Percentiles rank a stretch among this genome's conserved stretches.
Conservation (phyloP, 2,888 invertebrate genomes). For the Lasius platythorax region DNA sequence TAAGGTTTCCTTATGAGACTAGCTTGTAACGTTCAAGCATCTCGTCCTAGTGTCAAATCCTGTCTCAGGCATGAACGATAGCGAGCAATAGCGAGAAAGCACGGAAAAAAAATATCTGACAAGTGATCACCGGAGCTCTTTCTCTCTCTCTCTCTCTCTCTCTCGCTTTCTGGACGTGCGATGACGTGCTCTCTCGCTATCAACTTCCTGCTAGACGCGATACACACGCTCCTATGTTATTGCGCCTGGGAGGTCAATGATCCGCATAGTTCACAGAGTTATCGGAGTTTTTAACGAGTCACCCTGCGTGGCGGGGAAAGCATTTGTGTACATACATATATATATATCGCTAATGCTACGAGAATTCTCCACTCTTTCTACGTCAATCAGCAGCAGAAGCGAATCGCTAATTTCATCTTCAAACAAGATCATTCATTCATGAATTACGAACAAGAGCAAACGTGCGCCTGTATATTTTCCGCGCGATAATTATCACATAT, state of each 20-base stretch:
- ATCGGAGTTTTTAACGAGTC: constrained; percentile 58
- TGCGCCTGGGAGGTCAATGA: constrained; percentile 69
- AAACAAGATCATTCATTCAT: background rate
- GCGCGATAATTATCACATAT: background rate
- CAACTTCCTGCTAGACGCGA: constrained; percentile 77
- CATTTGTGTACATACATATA: background rate
- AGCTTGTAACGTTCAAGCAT: background rate
- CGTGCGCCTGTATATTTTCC: background rate
- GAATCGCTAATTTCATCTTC: background rate
- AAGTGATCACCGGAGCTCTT: background rate
- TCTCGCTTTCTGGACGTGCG: constrained; percentile 53
- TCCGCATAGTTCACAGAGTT: constrained; percentile 65
- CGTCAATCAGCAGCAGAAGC: background rate
- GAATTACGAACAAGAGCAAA: background rate
- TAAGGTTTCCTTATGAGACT: background rate
- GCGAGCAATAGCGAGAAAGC: background rate
- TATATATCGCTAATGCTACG: background rate
- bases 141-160: constrained; percentile 6
- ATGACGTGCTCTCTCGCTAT: constrained; percentile 71
- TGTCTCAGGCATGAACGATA: background rate
- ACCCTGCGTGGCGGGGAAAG: constrained; percentile 29
- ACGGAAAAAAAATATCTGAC: background rate
- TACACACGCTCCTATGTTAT: constrained; percentile 69
- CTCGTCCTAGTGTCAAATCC: background rate
- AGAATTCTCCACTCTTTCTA: background rate